These are phyloP conservation scores for Stichopus chloronotus DNA, from an alignment of 35 echinoderm and acorn worm species.

Conservation along the genomic window DNA sequence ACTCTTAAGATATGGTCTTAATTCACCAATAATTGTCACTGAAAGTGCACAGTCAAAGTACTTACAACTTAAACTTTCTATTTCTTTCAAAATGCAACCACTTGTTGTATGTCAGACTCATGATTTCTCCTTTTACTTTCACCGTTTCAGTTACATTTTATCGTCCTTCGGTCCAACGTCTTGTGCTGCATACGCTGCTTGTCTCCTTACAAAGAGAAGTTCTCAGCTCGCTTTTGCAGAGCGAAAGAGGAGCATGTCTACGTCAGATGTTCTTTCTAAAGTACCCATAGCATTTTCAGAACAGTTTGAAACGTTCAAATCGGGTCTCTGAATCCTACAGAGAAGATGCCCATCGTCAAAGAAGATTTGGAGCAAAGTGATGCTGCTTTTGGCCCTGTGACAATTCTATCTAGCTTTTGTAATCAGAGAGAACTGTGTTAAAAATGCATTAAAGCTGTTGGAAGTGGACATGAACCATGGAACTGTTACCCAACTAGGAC, in stretches of 20 bases:
- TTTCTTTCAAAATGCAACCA: too few species aligned
- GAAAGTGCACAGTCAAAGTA: too few species aligned
- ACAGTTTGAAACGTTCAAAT: conserved; percentile 63
- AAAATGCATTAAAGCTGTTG: too few species aligned
- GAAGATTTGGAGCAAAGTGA: neutral
- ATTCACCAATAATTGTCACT: too few species aligned
- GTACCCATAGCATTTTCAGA: conserved; percentile 68
- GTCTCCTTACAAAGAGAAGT: conserved; percentile 82
- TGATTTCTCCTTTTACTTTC: neutral
- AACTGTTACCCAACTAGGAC: too few species aligned
- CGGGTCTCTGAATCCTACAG: neutral
- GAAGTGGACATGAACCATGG: too few species aligned
- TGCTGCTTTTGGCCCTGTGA: neutral
- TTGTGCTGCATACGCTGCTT: conserved; percentile 88
- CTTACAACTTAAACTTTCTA: too few species aligned
- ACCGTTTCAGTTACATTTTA: neutral
- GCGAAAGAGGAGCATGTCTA: conserved; percentile 72
- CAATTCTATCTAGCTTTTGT: too few species aligned
- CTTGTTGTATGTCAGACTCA: too few species aligned
- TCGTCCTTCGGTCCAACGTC: conserved; percentile 63
- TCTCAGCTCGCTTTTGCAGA: conserved; percentile 70
- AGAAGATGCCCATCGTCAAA: neutral
- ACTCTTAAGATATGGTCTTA: too few species aligned
- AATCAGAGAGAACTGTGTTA: too few species aligned
- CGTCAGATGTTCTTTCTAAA: conserved; percentile 82